Conservation (phyloP, 30 jellyfish, hydroid and myxozoan genomes). For the Turritopsis rubra region DNA sequence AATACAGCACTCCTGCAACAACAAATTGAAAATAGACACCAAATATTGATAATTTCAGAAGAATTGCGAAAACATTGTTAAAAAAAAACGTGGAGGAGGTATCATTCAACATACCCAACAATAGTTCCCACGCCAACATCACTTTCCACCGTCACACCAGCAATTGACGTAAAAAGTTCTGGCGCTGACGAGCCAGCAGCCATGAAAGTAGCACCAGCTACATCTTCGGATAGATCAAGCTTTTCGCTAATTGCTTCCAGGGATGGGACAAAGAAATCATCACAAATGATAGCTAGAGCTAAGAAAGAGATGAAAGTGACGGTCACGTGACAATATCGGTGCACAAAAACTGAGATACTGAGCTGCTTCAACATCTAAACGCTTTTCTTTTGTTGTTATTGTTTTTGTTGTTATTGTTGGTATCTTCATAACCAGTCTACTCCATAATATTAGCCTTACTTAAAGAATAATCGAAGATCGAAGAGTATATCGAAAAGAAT, state of each 20-base stretch:
- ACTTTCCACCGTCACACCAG: conserved; percentile 93
- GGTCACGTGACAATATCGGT: no score
- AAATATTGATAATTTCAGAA: no score
- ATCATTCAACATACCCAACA: conserved; percentile 62
- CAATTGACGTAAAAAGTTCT: conserved; percentile 84
- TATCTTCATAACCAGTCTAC: no score
- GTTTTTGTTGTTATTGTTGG: no score
- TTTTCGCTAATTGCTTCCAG: conserved; percentile 85
- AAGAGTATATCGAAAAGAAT: background rate
- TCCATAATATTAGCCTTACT: no score
- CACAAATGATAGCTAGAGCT: conserved; percentile 93
- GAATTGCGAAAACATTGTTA: background rate
- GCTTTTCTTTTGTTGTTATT: no score
- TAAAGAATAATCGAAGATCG: no score
- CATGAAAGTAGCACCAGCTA: conserved; percentile 96
- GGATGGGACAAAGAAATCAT: conserved; percentile 92
- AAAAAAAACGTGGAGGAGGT: background rate
- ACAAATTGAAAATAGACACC: background rate
- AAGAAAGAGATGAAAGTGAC: background rate
- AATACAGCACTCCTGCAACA: conserved; percentile 84
- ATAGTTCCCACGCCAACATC: conserved; percentile 96
- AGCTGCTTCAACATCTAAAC: no score
- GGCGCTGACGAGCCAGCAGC: conserved; percentile 99
- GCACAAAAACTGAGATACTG: no score
- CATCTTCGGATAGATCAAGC: conserved; percentile 87